Base-by-base conservation (phyloP, 2,113 vertebrate genomes). In the Urocolius indicus region DNA sequence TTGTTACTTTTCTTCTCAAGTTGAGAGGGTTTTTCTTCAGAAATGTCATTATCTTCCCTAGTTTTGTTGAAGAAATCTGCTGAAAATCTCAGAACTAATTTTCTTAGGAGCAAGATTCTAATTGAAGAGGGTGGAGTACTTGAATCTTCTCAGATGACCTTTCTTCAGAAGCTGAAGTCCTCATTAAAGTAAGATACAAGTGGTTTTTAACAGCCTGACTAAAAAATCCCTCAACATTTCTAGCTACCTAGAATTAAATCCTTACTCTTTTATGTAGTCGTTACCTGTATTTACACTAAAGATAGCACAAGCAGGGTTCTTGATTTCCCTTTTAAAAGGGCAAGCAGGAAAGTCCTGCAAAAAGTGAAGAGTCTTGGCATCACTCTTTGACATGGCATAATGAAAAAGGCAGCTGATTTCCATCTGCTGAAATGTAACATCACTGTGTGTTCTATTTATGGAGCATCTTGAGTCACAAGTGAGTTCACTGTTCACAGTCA, bases 401-500 rank as follows among this genome's bases (percentile, higher is more conserved):
- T 63, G 77, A 92, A 72, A 63, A 81, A 55, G 51, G 27, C 63
- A 75, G 77, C 49, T 48, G 32, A 89, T 90, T 72, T 87, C 78
- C 82, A 79, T 83, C 89, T 83, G 86, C 89, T 92, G 83, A 93
- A 72, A 85, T 49, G 18, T 10, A 75, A 14, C 83, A 86, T 86
- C 65, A 66, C 20, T 55, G 8, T 30, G 9, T 74, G 48, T 87
- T 87, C 81, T 94, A 38, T 61, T 78, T 81, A 29, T 58, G 49
- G 69, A 87, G 49, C 78, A 87, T 52, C 49, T 66, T 21, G 81
- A 94, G 81, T 89, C 84, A 84, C 69, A 43, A 49, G 66, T 0
- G 0, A 83, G 34, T 73, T 91, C 46, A 23, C n/a, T 43, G 63
- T 83, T 72, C 58, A 13, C 22, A 73, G 82, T 54, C 68, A 54